These are phyloP conservation scores for Astyanax mexicanus DNA, from an alignment of 2,797 vertebrate genomes.

Conservation along the genomic window DNA sequence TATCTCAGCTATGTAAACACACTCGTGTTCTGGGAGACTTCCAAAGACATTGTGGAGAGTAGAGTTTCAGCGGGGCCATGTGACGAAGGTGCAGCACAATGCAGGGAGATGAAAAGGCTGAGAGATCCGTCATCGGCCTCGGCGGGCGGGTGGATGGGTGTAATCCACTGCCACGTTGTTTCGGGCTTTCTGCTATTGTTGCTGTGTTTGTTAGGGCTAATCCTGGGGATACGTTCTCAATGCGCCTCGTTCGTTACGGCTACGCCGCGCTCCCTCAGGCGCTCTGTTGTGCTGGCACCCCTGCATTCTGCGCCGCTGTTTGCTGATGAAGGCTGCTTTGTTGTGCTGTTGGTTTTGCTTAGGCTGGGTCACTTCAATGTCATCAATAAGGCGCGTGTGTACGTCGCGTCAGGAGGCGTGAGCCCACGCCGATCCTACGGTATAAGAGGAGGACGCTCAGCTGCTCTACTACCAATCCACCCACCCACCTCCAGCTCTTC, in stretches of 20 bases:
- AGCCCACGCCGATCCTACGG: not conserved
- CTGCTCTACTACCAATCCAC: not conserved
- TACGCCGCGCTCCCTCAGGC: conserved; percentile 18
- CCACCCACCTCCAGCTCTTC: too few relatives aligned
- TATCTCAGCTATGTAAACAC: not conserved
- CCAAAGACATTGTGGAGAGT: not conserved
- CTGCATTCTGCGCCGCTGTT: conserved; percentile 17
- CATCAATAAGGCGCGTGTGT: conserved; percentile 4
- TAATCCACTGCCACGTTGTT: conserved; percentile 42
- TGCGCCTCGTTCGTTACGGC: conserved; percentile 21
- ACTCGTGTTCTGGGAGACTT: not conserved
- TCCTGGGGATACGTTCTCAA: not conserved
- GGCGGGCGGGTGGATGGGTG: not conserved
- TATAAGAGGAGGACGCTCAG: conserved; percentile 27
- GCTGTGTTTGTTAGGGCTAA: conserved; percentile 42
- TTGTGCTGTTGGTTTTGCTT: conserved; percentile 24
- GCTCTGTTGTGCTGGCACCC: conserved; percentile 16
- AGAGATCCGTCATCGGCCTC: conserved; percentile 9
- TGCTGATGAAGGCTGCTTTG: conserved; percentile 26
- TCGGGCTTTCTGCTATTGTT: conserved; percentile 23
- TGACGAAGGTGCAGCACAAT: conserved; percentile 4
- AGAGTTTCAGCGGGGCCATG: not conserved
- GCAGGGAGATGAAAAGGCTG: not conserved
- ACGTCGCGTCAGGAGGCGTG: not conserved
- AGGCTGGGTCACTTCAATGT: conserved; percentile 50